These are phyloP conservation scores for Dipodomys merriami DNA, from an alignment of 2,113 vertebrate species.

Conservation along the genomic window DNA sequence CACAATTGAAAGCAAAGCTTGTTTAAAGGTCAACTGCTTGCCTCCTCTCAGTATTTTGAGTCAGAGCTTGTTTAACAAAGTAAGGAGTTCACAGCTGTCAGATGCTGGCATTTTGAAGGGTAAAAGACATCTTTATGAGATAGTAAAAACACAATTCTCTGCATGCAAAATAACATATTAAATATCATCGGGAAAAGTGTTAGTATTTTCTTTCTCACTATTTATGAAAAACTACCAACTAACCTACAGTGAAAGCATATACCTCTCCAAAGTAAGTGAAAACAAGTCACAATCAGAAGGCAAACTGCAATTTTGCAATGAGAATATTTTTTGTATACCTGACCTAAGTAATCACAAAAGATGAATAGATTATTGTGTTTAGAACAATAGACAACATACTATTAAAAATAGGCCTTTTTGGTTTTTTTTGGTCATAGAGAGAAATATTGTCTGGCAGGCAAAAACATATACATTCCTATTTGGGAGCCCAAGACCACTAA, in stretches of 20 bases:
- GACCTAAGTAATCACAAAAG: neutral
- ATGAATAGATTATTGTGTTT: neutral
- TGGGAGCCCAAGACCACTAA: neutral
- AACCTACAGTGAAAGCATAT: neutral
- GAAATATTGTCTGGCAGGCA: neutral
- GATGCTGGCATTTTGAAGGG: slow-evolving; percentile 46
- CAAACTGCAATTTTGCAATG: neutral
- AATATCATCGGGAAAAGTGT: neutral
- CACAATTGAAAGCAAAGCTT: slow-evolving; percentile 45
- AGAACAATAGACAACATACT: neutral
- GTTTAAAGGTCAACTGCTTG: slow-evolving; percentile 61
- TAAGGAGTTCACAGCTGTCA: slow-evolving; percentile 56
- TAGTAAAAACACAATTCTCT: slow-evolving; percentile 13
- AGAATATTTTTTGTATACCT: neutral
- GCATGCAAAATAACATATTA: slow-evolving; percentile 43
- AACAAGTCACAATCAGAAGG: neutral
- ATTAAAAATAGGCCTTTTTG: neutral
- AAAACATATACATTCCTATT: neutral
- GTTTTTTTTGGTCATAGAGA: neutral
- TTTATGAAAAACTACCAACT: neutral
- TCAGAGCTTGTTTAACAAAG: slow-evolving; percentile 71
- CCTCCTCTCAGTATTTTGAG: slow-evolving; percentile 63
- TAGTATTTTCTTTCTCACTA: neutral
- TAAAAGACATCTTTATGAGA: slow-evolving; percentile 59
- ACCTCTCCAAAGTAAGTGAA: neutral